Percentiles rank a stretch among this genome's conserved stretches.
phyloP scores from a whole-genome alignment of 2,113 vertebrate species.

The Thunnus maccoyii region DNA sequence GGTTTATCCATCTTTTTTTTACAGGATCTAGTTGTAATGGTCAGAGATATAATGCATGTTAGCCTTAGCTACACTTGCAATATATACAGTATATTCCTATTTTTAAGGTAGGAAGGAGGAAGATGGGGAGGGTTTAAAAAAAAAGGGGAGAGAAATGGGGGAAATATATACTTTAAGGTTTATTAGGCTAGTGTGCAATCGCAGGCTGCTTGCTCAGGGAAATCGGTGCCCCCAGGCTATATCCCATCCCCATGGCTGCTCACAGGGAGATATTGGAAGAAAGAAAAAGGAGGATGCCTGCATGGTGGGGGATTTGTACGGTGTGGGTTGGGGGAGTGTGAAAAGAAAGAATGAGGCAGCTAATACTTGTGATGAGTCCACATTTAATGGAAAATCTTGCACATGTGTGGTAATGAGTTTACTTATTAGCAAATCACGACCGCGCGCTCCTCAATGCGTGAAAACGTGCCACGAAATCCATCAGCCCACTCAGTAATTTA shows the following conservation, averaged over 20 bases:
- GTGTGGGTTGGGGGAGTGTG: neutral
- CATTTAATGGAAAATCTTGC: slow-evolving; percentile 38
- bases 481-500: slow-evolving; percentile 48
- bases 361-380: slow-evolving; percentile 49
- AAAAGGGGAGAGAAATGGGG: neutral
- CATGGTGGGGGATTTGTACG: slow-evolving; percentile 13
- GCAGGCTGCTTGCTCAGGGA: slow-evolving; percentile 73
- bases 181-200: slow-evolving; percentile 68
- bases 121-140: slow-evolving; percentile 13
- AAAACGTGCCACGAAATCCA: slow-evolving; percentile 50
- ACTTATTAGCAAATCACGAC: slow-evolving; percentile 55
- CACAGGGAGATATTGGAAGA: slow-evolving; percentile 54
- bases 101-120: slow-evolving; percentile 27
- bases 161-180: slow-evolving; percentile 62
- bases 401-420: slow-evolving; percentile 55
- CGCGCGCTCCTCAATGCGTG: neutral
- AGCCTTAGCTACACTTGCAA: neutral
- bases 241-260: slow-evolving; percentile 62
- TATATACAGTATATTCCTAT: slow-evolving; percentile 10
- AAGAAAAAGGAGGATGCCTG: slow-evolving; percentile 38
- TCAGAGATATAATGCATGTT: slow-evolving; percentile 9
- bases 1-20: neutral
- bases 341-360: slow-evolving; percentile 34
- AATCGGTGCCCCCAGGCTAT: slow-evolving; percentile 67
- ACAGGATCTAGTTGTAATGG: neutral